These are phyloP conservation scores for Harpagifer antarcticus DNA, from an alignment of 2,797 vertebrate genomes.

Conservation along the genomic window DNA sequence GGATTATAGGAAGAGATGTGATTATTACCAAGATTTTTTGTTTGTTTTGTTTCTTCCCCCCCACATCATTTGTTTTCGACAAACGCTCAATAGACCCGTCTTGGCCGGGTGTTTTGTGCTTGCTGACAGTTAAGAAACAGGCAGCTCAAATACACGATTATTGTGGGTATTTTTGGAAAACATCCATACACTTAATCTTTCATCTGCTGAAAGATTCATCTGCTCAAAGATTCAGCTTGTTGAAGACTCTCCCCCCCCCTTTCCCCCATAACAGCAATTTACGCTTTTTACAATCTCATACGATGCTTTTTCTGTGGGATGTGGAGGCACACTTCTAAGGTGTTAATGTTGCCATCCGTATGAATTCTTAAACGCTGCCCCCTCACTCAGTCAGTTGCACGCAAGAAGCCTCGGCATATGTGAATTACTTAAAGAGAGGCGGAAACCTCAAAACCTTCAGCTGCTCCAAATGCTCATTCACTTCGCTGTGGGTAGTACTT, in stretches of 20 bases:
- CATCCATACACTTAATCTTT: constrained; percentile 83
- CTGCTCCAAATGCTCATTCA: constrained; percentile 58
- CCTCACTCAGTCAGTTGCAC: constrained; percentile 53
- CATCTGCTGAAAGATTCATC: constrained; percentile 81
- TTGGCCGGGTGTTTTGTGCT: constrained; percentile 71
- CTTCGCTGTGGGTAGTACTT: constrained; percentile 67
- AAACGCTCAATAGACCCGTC: constrained; percentile 79
- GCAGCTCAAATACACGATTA: constrained; percentile 75
- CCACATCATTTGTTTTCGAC: constrained; percentile 74
- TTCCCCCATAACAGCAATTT: constrained; percentile 67
- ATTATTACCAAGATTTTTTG: constrained; percentile 85
- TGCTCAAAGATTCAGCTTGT: constrained; percentile 73
- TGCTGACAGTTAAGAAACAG: constrained; percentile 80
- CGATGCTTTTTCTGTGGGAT: constrained; percentile 60
- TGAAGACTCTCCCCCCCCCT: constrained; percentile 32
- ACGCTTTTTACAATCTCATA: constrained; percentile 64
- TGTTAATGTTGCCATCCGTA: constrained; percentile 69
- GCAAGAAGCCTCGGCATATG: constrained; percentile 52
- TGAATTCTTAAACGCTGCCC: constrained; percentile 69
- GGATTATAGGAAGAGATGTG: constrained; percentile 85
- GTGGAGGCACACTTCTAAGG: constrained; percentile 66
- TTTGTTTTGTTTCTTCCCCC: constrained; percentile 44
- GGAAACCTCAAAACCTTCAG: constrained; percentile 62
- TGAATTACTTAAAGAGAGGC: constrained; percentile 54
- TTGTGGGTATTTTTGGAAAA: constrained; percentile 81